Percentiles rank a stretch among this genome's conserved stretches.
Conservation (phyloP, 2,888 invertebrate species). For the Apodemia zela region DNA sequence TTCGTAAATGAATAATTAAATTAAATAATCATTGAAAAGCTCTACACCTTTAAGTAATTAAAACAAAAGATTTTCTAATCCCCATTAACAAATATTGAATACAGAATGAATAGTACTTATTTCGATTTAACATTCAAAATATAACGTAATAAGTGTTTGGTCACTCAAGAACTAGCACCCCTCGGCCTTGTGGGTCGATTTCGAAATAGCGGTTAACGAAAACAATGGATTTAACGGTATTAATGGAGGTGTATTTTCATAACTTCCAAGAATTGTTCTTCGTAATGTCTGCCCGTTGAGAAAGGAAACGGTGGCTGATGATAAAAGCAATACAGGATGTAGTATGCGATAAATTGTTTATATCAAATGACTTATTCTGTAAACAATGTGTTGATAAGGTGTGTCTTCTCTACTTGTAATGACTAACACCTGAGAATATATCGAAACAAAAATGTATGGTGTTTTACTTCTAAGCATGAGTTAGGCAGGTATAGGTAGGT, state of each 20-base stretch:
- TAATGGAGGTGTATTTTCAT: conserved; percentile 8
- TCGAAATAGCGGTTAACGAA: conserved; percentile 6
- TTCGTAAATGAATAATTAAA: too few species aligned
- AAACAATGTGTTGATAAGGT: conserved; percentile 21
- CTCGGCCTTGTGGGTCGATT: neutral
- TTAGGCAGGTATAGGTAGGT: too few species aligned
- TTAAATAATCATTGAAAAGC: too few species aligned
- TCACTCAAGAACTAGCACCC: neutral
- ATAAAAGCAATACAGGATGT: conserved; percentile 35
- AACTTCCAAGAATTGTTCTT: conserved; percentile 16
- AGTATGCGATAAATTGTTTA: conserved; percentile 37
- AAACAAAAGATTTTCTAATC: too few species aligned
- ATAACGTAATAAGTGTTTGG: neutral
- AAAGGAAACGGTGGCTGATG: conserved; percentile 30
- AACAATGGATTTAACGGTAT: conserved; percentile 7
- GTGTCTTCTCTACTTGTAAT: neutral
- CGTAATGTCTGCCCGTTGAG: conserved; percentile 1
- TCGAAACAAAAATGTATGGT: neutral
- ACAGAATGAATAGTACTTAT: too few species aligned
- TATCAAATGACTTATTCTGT: conserved; percentile 28
- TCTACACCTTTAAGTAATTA: too few species aligned
- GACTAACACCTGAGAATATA: neutral
- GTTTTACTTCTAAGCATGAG: too few species aligned
- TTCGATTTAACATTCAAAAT: neutral
- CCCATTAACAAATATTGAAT: too few species aligned